Base-by-base conservation (phyloP, 1,140 invertebrate species). In the Harlomillsia oculata region DNA sequence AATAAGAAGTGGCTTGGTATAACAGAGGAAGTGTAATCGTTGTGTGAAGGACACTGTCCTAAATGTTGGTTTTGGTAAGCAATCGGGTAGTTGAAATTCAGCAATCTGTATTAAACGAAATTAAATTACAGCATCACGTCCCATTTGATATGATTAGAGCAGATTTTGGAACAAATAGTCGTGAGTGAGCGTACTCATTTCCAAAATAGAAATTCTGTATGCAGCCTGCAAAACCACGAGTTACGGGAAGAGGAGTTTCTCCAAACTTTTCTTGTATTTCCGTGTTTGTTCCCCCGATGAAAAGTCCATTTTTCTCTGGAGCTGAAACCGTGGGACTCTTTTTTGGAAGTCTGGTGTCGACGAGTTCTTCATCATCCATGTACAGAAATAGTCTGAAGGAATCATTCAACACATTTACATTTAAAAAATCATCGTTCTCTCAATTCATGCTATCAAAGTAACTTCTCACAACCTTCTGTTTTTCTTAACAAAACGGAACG, bases 171-270 rank as follows among this genome's bases (percentile, higher is more conserved):
- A 49, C 30, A 23, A 49, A 28, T 40, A 41, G 48, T 39, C 26
- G 20, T 46, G 9, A 18, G 2, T 37, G 25, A 4, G 76, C 78
- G 77, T 73, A 85, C 83, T 79, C 75, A 60, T 87, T 80, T 68
- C 88, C 85, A 57, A 89, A 81, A 52, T 87, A 80, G 16, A 84
- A 78, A 72, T 93, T 85, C 63, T 81, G 82, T 20, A 93, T 82
- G 5, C 84, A 82, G 26, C 89, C 89, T 52, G 77, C 75, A 46
- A 62, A 62, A 2, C 59, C 53, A 40, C 30, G 41, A 2, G 36
- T 50, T 5, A 62, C 26, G n/a, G 37, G 37, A 3, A 55, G 41
- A 26, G 56, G 20, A 1, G 53, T 54, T 8, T 56, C 36, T 21
- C 23, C 16, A 53, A 53, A 60, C 34, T 59, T 40, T n/a, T 18